Evolutionary conservation across 2,888 invertebrate genomes (phyloP), one percentile per base, ranked within the genome.

Genomic region (Miltochrista miniata): DNA sequence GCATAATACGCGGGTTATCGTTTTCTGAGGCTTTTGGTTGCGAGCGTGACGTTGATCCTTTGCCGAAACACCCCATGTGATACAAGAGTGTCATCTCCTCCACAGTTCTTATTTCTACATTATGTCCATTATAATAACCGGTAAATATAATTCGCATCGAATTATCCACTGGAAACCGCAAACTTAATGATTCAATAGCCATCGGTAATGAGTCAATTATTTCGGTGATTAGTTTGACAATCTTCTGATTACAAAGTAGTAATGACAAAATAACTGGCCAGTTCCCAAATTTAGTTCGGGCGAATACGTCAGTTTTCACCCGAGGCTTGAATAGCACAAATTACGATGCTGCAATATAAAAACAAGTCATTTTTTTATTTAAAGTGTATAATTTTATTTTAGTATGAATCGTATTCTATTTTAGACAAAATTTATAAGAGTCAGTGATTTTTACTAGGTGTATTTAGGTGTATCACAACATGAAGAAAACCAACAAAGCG

Each of bases 41-140:
- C 15, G 93, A 92, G 34, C 94, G 90, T 0, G 95, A 95, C 36
- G 92, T 76, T 7, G 94, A 93, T 1, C 95, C 95, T 86, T 96
- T 96, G 0, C 96, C 96, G 83, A 95, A 96, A 76, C 93, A 95
- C 0, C 96, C 96, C 92, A 94, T 95, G 18, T 94, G 93, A 72
- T 95, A 93, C 11, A 96, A 70, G 5, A 91, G 82, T 58, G 88
- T 85, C 76, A 95, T 94, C 67, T 94, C 93, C 40, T 93, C 90
- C 0, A 82, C 73, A 58, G 94, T 90, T 38, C 79, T 85, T 30
- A 96, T 87, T 67, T 94, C 93, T 1, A 96, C 94, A 60, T 93
- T 93, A 55, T 93, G 92, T 0, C 95, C 95, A 74, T 95, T 95
- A 65, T 94, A 95, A 63, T 92, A 83, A 0, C 95, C 96, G 56